Percentiles rank a stretch among this genome's conserved stretches.
These are phyloP conservation scores for Xiphophorus birchmanni DNA, from an alignment of 2,797 vertebrate genomes.

Conservation along the genomic window DNA sequence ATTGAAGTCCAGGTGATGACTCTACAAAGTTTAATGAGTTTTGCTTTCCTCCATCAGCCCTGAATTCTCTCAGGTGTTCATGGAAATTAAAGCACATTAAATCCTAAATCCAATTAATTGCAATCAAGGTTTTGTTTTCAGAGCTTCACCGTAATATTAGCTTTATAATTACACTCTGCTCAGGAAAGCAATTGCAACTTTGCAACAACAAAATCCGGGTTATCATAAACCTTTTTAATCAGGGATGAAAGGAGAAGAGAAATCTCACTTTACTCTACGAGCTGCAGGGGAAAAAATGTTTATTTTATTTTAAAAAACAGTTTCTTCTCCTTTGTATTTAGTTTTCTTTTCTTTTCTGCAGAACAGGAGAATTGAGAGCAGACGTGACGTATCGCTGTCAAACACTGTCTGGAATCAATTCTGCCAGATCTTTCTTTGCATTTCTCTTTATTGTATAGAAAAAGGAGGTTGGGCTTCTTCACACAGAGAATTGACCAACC, in stretches of 20 bases:
- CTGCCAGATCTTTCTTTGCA: too few relatives aligned
- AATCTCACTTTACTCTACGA: constrained; percentile 2
- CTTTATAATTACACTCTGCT: constrained; percentile 14
- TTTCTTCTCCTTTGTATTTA: background rate
- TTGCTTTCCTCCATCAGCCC: constrained; percentile 20
- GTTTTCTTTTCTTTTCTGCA: too few relatives aligned
- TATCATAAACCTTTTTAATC: background rate
- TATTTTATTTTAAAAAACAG: background rate
- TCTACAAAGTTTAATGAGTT: constrained; percentile 36
- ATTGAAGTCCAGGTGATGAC: constrained; percentile 30
- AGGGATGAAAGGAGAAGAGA: background rate
- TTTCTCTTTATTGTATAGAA: too few relatives aligned
- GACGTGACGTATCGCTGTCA: too few relatives aligned
- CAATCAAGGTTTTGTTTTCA: constrained; percentile 7
- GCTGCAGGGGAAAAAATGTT: background rate
- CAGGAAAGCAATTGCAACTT: constrained; percentile 7
- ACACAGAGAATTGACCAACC: too few relatives aligned
- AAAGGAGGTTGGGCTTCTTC: too few relatives aligned
- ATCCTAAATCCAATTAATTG: constrained; percentile 1
- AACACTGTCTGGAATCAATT: too few relatives aligned
- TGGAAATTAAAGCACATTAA: constrained; percentile 21
- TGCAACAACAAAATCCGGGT: constrained; percentile 6
- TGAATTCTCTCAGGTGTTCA: constrained; percentile 50
- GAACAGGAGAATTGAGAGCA: too few relatives aligned
- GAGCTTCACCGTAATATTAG: constrained; percentile 21